Evolutionary conservation across 2,113 vertebrate genomes (phyloP).

Genomic region (Panthera leo): DNA sequence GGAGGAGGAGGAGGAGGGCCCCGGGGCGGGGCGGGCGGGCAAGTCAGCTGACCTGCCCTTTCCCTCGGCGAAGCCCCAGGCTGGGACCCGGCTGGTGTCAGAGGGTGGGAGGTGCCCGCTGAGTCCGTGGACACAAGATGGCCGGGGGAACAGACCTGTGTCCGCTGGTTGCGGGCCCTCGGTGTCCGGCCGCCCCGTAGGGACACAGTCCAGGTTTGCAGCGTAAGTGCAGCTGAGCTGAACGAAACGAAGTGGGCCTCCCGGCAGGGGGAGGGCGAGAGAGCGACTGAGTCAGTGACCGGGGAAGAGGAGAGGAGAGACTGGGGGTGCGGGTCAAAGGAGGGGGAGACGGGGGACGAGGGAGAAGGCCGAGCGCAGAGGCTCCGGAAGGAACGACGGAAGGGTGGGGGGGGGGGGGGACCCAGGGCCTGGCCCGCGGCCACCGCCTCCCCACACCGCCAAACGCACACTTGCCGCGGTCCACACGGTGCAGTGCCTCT

Average conservation of each 20-base stretch:
- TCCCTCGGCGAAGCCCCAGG: background rate
- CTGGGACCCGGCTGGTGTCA: too few relatives aligned
- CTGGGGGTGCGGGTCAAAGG: too few relatives aligned
- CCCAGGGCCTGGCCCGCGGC: accelerated
- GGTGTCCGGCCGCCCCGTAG: background rate
- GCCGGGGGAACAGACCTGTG: too few relatives aligned
- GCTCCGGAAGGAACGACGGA: too few relatives aligned
- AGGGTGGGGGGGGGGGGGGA: too few relatives aligned
- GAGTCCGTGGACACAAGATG: too few relatives aligned
- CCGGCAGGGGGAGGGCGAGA: too few relatives aligned
- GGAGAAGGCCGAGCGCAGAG: too few relatives aligned
- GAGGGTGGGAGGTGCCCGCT: too few relatives aligned
- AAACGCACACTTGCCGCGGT: background rate
- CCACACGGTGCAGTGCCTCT: background rate
- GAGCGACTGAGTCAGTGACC: too few relatives aligned
- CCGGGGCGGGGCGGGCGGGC: background rate
- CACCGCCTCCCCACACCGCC: accelerated
- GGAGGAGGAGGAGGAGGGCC: background rate
- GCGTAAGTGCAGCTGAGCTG: background rate
- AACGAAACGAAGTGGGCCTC: background rate
- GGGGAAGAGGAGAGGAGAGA: too few relatives aligned
- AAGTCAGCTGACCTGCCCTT: too few relatives aligned
- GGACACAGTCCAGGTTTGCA: background rate
- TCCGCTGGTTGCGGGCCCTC: background rate
- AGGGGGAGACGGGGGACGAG: background rate